These are phyloP conservation scores for Helicoverpa assulta DNA, from an alignment of 2,888 invertebrate species.

Conservation along the genomic window DNA sequence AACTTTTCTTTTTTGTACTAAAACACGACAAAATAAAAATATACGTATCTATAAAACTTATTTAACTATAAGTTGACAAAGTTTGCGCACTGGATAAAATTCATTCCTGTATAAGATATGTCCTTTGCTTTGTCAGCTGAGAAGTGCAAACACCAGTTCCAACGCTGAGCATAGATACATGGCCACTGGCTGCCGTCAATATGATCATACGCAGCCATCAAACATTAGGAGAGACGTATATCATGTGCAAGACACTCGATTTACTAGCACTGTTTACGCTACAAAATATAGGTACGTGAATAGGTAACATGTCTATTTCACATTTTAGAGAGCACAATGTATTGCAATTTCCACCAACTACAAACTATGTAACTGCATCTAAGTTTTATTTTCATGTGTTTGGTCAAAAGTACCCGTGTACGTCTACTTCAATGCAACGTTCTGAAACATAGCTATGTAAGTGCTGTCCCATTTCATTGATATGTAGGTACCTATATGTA, in stretches of 20 bases:
- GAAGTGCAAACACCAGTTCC: constrained; percentile 22
- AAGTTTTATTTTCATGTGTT: no score
- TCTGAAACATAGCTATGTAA: no score
- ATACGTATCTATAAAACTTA: no score
- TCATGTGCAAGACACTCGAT: constrained; percentile 2
- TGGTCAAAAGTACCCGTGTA: no score
- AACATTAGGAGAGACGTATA: constrained; percentile 18
- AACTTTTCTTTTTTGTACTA: no score
- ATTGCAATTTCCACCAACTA: not conserved
- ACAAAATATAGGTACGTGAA: not conserved
- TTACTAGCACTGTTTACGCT: constrained; percentile 6
- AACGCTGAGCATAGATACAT: constrained; percentile 8
- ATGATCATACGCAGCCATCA: constrained; percentile 18
- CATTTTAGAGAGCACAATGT: not conserved
- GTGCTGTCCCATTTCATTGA: no score
- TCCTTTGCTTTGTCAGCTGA: not conserved
- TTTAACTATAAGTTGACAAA: no score
- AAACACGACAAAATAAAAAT: no score
- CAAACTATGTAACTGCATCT: not conserved
- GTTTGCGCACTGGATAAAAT: no score
- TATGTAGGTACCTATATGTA: no score
- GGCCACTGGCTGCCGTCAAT: constrained; percentile 16
- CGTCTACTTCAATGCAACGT: no score
- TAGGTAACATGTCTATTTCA: not conserved
- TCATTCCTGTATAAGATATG: no score